Evolutionary conservation across 2,113 vertebrate genomes (phyloP).

Genomic region (Varanus salvator): DNA sequence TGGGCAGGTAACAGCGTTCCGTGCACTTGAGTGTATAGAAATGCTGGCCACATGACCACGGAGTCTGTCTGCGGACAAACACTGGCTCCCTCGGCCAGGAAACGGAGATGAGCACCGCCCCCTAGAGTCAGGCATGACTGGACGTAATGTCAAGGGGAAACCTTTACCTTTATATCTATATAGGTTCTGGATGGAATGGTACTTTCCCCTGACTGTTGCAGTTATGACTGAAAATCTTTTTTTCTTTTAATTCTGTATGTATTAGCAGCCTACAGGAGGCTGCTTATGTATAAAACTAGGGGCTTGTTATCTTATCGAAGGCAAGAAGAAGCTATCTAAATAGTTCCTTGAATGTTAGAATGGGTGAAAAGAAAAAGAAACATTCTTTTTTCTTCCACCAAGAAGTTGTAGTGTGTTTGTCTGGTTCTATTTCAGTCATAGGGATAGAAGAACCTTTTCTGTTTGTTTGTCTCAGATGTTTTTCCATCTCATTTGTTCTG

Average conservation of each 20-base stretch:
- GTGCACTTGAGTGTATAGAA: too few relatives aligned
- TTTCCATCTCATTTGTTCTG: too few relatives aligned
- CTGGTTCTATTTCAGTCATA: background rate
- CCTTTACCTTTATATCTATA: background rate
- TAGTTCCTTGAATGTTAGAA: background rate
- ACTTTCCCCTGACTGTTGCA: background rate
- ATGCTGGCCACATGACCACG: too few relatives aligned
- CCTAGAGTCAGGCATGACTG: too few relatives aligned
- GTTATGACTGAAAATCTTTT: background rate
- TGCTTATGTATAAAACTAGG: background rate
- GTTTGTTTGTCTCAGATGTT: too few relatives aligned
- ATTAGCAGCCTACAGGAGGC: background rate
- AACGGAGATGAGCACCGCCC: too few relatives aligned
- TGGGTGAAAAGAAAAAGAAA: background rate
- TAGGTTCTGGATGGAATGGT: background rate
- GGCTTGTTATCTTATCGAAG: background rate
- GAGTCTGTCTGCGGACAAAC: too few relatives aligned
- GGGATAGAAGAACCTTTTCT: too few relatives aligned
- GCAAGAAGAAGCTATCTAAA: background rate
- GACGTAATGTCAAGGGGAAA: too few relatives aligned
- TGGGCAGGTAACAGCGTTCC: too few relatives aligned
- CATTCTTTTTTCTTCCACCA: background rate
- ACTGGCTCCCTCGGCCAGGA: too few relatives aligned
- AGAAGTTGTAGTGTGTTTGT: background rate
- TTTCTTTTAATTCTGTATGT: background rate